Evolutionary conservation across 1,140 invertebrate species (phyloP), one percentile per base, ranked within the genome.

Genomic region (Lasioglossum albipes): DNA sequence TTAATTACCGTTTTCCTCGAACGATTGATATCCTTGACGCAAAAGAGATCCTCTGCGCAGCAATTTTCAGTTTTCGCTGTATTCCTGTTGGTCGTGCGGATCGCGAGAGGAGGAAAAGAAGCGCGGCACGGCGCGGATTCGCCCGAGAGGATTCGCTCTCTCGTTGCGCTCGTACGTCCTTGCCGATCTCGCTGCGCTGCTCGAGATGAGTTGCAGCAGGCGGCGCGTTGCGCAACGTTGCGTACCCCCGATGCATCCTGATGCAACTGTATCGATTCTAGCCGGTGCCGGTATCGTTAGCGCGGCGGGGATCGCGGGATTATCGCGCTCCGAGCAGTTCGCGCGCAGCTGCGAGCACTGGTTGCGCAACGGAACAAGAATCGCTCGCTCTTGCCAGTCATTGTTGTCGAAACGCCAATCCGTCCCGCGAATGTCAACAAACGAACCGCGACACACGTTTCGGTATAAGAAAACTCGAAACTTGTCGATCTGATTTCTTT

Each of bases 391-490:
- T 18, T 27, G 31, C 74, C 1, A 66, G 49, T 68, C 65, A 69
- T 69, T 77, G 66, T 77, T 49, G 66, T 68, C 75, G 67, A 64
- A 71, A 52, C 59, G 22, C 4, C 54, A 13, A 20, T 41, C 42
- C 76, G 22, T 42, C n/a, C 45, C 68, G 75, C 59, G 67, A 71
- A 71, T 64, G 75, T 71, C 57, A 78, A 71, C 45, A 64, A 59
- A 18, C 41, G 5, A 36, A 5, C 36, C 36, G 2, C 36, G 36
- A 36, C 36, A 5, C 36, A 36, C 5, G 36, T 36, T 36, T 5
- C 5, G 36, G 36, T 0, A 5, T 36, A 36, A 36, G 36, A 36
- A 36, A 36, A 36, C 2, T 36, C 36, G 36, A 36, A 36, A 36
- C 2, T 36, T 36, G 36, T 36, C 36, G 36, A 5, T 36, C 36